Conservation (phyloP, 2,113 vertebrate species). For the Cariama cristata region DNA sequence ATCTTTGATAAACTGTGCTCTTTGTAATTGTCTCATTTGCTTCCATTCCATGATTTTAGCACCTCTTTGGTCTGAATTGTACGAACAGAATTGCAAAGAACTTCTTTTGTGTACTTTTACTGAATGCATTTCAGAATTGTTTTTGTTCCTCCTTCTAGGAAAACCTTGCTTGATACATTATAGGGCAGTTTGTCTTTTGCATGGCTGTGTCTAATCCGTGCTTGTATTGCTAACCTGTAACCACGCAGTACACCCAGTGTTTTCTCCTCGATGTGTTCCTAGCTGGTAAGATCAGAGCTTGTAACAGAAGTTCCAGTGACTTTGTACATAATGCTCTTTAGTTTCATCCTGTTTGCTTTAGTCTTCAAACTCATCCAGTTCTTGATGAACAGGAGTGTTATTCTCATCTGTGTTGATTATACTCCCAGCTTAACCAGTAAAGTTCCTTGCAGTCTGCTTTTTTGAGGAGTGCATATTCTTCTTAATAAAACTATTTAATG, state of each 20-base stretch:
- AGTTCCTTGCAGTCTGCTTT: background rate
- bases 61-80: background rate
- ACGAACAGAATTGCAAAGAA: background rate
- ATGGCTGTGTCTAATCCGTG: background rate
- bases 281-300: background rate
- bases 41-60: background rate
- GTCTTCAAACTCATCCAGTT: background rate
- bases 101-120: background rate
- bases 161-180: background rate
- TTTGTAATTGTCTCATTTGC: background rate
- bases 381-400: background rate
- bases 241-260: background rate
- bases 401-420: background rate
- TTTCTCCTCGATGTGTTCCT: background rate
- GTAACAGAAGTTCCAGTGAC: background rate
- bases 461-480: background rate
- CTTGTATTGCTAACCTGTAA: background rate
- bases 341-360: background rate
- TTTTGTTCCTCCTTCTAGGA: background rate
- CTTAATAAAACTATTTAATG: background rate
- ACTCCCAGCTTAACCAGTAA: background rate
- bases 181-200: background rate
- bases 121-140: background rate
- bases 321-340: background rate
- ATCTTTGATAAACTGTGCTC: background rate